Percentiles rank a stretch among this genome's conserved stretches.
phyloP scores from a whole-genome alignment of 2,797 vertebrate species.

The Tachyglossus aculeatus region DNA sequence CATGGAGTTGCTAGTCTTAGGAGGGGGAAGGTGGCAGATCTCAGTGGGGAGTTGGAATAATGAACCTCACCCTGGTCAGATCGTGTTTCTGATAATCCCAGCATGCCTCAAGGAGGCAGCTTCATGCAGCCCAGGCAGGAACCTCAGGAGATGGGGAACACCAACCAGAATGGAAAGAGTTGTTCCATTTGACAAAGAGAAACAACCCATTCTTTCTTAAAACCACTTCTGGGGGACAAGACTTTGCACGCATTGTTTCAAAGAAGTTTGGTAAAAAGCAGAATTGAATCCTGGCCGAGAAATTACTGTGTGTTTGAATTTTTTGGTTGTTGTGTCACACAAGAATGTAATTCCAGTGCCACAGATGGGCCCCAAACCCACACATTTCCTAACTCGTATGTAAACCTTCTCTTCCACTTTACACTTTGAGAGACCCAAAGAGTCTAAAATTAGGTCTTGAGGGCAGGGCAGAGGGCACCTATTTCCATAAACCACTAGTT shows the following conservation, averaged over 20 bases:
- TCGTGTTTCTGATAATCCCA: no score
- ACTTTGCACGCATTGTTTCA: neutral
- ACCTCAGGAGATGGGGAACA: neutral
- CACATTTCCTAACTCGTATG: neutral
- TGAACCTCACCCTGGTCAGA: no score
- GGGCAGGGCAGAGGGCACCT: neutral
- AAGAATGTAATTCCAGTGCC: slow-evolving; percentile 15
- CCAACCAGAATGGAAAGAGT: neutral
- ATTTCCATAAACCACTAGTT: slow-evolving; percentile 1
- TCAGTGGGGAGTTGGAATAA: no score
- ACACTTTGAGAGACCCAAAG: slow-evolving; percentile 5
- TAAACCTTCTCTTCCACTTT: slow-evolving; percentile 6
- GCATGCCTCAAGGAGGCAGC: no score
- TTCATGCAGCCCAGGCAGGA: no score
- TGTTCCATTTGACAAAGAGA: neutral
- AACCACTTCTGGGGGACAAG: neutral
- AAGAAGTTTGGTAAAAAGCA: neutral
- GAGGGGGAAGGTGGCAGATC: no score
- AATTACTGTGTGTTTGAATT: neutral
- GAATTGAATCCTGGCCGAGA: slow-evolving; percentile 8
- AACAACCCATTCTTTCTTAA: neutral
- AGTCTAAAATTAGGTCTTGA: neutral
- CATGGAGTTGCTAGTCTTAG: no score
- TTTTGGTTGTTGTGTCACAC: neutral
- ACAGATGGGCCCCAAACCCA: slow-evolving; percentile 15